Conservation (phyloP, 2,113 vertebrate genomes). For the Rhinolophus ferrumequinum region DNA sequence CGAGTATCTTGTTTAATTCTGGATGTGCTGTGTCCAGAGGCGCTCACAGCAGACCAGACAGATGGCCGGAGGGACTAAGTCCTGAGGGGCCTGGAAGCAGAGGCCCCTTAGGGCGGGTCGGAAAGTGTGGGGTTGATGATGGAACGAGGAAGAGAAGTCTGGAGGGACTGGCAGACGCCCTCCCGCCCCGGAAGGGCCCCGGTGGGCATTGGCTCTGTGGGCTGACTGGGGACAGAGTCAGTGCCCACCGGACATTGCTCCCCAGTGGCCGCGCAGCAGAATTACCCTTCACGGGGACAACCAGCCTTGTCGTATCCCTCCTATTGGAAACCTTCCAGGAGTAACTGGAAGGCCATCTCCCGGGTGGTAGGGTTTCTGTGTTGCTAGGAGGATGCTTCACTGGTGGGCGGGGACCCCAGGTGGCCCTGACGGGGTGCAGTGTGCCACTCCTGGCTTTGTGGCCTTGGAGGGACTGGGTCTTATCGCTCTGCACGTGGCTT, state of each 20-base stretch:
- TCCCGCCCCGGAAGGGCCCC: not conserved
- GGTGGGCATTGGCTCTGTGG: not conserved
- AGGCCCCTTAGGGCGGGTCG: not conserved
- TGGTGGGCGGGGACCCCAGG: not conserved
- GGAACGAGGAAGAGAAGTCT: too few relatives aligned
- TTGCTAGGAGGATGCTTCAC: not conserved
- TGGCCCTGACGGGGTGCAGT: not conserved
- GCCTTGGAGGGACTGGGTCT: not conserved
- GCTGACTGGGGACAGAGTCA: not conserved
- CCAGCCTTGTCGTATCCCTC: not conserved
- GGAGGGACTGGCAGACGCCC: not conserved
- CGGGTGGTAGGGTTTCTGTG: not conserved
- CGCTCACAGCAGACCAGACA: not conserved
- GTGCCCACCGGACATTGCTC: too few relatives aligned
- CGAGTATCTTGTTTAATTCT: not conserved
- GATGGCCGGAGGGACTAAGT: not conserved
- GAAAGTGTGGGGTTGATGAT: not conserved
- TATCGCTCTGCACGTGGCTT: not conserved
- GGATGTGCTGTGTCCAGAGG: too few relatives aligned
- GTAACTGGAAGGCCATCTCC: not conserved
- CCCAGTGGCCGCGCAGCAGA: not conserved
- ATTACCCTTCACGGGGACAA: not conserved
- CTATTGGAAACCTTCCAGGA: not conserved
- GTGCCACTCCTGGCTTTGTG: accelerated
- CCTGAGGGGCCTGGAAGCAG: not conserved